Evolutionary conservation across 2,113 vertebrate species (phyloP), one percentile per base, ranked within the genome.

Genomic region (Psammodynastes pulverulentus): DNA sequence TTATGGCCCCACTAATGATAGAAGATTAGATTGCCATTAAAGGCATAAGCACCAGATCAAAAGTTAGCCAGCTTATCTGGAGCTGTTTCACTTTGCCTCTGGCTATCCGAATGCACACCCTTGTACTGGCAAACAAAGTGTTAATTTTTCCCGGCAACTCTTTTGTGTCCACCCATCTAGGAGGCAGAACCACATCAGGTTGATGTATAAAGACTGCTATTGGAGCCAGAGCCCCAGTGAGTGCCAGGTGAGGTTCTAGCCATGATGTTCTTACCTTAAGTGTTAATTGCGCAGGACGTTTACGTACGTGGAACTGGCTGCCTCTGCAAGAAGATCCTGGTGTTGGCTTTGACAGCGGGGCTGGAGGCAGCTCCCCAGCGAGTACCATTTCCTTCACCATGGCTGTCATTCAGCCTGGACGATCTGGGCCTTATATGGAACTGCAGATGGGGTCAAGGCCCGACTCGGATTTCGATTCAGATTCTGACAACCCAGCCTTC

Each of bases 391-490:
- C 34, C 0, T 51, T 52, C 0, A 13, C 52, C 0, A 97, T 96
- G 96, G 93, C 96, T 53, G 84, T 90, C 58, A 39, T 93, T 85
- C 94, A 96, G 88, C 94, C 94, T 17, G 95, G 92, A 56, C 26
- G 96, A 34, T 88, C 53, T 0, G 94, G 95, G 72, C 92, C 95
- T 1, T 96, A 95, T 46, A 86, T 85, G 0, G 96, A 94, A 48
- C 88, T 94, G 91, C 89, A 19, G 0, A 97, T 92, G 95, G 96
- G 79, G 96, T 96, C 95, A 87, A 94, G 93, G n/a, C 90, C 98
- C 0, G 97, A 98, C 91, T 98, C 98, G 0, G 98, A 99, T 94
- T 98, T 98, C 0, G 98, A 99, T 85, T 97, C 97, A 0, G 98
- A 99, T 91, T 97, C 94, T 0, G 98, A 98, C 89, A 96, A 95